Evolutionary conservation across 2,797 vertebrate species (phyloP).

Genomic region (Phrynocephalus vlangalii): DNA sequence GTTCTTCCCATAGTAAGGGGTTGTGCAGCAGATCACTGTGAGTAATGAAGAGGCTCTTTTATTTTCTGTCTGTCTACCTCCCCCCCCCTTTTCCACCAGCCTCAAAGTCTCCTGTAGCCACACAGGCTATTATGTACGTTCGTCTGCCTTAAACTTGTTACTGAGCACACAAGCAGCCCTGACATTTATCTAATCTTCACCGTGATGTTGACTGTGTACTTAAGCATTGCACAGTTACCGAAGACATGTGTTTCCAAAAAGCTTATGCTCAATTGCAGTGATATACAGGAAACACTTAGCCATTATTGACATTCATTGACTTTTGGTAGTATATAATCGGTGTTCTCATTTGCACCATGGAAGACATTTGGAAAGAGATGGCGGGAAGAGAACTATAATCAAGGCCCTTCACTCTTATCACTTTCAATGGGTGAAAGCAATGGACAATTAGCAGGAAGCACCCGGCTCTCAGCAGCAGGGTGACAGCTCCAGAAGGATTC

Average conservation of each 20-base stretch:
- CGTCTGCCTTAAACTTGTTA: constrained; percentile 50
- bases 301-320: constrained; percentile 82
- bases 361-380: not conserved
- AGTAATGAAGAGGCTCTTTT: not conserved
- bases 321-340: constrained; percentile 70
- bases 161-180: constrained; percentile 64
- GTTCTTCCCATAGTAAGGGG: too few species aligned
- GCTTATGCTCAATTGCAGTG: constrained; percentile 78
- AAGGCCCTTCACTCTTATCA: not conserved
- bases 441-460: not conserved
- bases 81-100: too few species aligned
- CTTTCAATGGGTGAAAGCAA: not conserved
- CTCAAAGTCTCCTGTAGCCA: too few species aligned
- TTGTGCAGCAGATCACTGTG: not conserved
- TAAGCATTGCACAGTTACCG: constrained; percentile 75
- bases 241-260: constrained; percentile 82
- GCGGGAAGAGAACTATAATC: not conserved
- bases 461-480: not conserved
- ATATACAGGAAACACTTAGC: constrained; percentile 81
- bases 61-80: too few species aligned
- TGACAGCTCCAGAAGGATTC: not conserved
- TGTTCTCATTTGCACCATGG: constrained; percentile 63
- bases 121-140: constrained; percentile 10
- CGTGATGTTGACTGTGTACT: constrained; percentile 74
- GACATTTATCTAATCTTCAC: constrained; percentile 79